Percentiles rank a stretch among this genome's conserved stretches.
These are phyloP conservation scores for Antheraea pernyi DNA, from an alignment of 1,140 invertebrate species.

Conservation along the genomic window DNA sequence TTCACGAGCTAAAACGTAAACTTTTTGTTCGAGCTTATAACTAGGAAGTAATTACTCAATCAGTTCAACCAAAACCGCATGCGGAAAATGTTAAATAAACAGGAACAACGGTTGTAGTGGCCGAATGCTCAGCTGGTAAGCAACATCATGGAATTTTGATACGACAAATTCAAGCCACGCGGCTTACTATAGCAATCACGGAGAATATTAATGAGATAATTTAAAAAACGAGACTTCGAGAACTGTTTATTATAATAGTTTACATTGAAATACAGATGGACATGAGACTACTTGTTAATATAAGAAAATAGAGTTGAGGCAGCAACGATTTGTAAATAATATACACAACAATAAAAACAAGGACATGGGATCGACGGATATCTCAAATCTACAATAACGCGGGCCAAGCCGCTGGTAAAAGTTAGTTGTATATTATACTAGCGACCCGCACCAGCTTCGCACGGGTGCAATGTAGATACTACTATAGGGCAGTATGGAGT, in stretches of 20 bases:
- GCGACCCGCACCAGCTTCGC: too few species aligned
- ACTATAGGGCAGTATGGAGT: too few species aligned
- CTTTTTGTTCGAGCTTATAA: conserved; percentile 30
- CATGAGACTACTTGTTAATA: background rate
- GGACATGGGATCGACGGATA: too few species aligned
- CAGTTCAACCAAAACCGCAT: conserved; percentile 48
- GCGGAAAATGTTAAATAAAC: conserved; percentile 47
- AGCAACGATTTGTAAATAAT: background rate
- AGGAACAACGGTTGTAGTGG: conserved; percentile 39
- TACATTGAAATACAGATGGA: background rate
- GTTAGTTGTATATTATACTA: too few species aligned
- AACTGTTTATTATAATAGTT: background rate
- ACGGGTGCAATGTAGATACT: too few species aligned
- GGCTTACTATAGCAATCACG: background rate
- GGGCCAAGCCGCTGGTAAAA: too few species aligned
- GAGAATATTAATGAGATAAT: conserved; percentile 8
- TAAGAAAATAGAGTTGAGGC: background rate
- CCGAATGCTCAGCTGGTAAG: conserved; percentile 19
- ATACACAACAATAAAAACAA: background rate
- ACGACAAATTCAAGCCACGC: conserved; percentile 12
- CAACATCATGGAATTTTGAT: background rate
- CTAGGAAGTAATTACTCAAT: conserved; percentile 65
- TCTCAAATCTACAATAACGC: too few species aligned
- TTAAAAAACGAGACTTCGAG: background rate
- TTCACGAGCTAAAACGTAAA: conserved; percentile 28